Evolutionary conservation across 37 sponge, comb jelly and placozoan species (phyloP).

Genomic region (Mnemiopsis leidyi): DNA sequence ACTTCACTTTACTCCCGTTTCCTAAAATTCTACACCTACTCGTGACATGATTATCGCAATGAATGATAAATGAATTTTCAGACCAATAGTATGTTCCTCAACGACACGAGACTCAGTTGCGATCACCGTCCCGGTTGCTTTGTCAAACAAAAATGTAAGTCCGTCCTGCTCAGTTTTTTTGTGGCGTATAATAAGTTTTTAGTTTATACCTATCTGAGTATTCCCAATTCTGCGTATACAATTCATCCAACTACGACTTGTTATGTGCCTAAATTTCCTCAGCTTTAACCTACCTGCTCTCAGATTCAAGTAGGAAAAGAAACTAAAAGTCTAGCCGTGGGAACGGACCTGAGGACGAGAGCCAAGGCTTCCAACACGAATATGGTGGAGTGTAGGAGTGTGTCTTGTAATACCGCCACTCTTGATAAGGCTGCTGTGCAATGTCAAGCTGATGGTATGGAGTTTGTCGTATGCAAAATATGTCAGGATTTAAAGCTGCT

Average conservation of each 20-base stretch:
- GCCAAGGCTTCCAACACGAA: not conserved
- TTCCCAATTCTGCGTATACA: not conserved
- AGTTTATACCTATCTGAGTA: not conserved
- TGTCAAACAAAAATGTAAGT: not conserved
- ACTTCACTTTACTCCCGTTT: too few relatives aligned
- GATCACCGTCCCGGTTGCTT: not conserved
- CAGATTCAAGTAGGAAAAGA: not conserved
- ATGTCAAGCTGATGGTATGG: slow-evolving; percentile 13
- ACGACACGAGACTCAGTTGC: not conserved
- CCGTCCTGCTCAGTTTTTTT: not conserved
- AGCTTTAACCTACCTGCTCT: too few relatives aligned
- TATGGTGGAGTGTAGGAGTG: not conserved
- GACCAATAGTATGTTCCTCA: slow-evolving; percentile 7
- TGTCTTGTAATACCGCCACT: not conserved
- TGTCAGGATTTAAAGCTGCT: too few relatives aligned
- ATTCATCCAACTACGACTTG: too few relatives aligned
- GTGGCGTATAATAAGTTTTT: too few relatives aligned
- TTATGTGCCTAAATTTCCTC: too few relatives aligned
- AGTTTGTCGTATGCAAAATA: too few relatives aligned
- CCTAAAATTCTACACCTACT: too few relatives aligned
- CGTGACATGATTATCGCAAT: too few relatives aligned
- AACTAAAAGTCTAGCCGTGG: not conserved
- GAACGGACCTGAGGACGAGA: not conserved
- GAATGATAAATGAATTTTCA: too few relatives aligned
- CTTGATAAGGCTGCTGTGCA: not conserved